Evolutionary conservation across 2,888 invertebrate genomes (phyloP), one percentile per base, ranked within the genome.

Genomic region (Luperina testacea): DNA sequence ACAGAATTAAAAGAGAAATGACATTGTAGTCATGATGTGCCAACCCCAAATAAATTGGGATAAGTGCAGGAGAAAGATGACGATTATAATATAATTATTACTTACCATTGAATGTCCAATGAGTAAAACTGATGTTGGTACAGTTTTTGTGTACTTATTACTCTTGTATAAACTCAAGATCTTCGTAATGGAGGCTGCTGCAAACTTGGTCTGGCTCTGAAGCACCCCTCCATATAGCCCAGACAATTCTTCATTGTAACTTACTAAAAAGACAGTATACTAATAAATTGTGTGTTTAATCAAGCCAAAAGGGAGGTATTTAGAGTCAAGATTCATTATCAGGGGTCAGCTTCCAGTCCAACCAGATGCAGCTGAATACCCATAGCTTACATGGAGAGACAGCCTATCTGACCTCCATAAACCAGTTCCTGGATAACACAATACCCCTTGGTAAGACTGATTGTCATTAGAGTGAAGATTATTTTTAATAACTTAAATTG

Each of bases 101-200:
- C 89, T 91, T 95, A 98, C 99, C 99, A 99, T 99, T 15, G 99
- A 99, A 97, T 99, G 99, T 11, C 99, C 99, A 92, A 99, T 98
- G 1, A 99, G 93, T 69, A 99, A 97, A 27, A 99, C 97, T 97
- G 98, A 88, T 88, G 95, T 93, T 20, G 96, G 95, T 80, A 96
- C 89, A 87, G 94, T 90, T 92, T 97, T 93, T 79, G 95, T 93
- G 85, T 95, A 95, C 89, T 95, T 92, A 87, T 97, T 94, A 94
- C 95, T 93, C 81, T 94, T 94, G 85, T 99, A 99, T 67, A 99
- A 95, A 74, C 97, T 97, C 78, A 99, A 95, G 90, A 99, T 98
- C 88, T 97, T 97, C 74, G 97, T 94, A 76, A 99, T 97, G 83
- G 98, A 98, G 70, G 97, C 95, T 69, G 97, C 97, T 53, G 98